Base-by-base conservation (phyloP, 2,797 vertebrate species). In the Pantherophis alleghaniensis region DNA sequence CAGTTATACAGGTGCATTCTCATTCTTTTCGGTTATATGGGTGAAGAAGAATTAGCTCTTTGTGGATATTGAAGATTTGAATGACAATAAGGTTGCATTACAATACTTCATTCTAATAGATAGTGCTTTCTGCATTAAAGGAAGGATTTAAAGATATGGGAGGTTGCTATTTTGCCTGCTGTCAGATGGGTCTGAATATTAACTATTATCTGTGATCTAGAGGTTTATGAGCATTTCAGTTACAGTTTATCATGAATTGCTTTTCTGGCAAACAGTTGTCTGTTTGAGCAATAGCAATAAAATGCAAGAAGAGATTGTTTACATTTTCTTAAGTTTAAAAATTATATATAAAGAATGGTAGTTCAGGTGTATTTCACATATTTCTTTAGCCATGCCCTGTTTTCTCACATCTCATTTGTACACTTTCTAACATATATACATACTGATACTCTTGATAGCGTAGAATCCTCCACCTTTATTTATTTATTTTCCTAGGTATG, bases 271-370 rank as follows among this genome's bases (percentile, higher is more conserved):
- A n/a, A 56, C n/a, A 83, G 87, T 55, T 61, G 14, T 22, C 26
- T 92, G 88, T 91, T 26, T 91, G 86, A 94, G 93, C 28, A 22
- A 5, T 89, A 93, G 83, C 94, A 93, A 92, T 94, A 95, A 94
- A 91, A 92, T 26, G 42, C 60, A 92, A 28, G 94, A 96, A 88
- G 57, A 94, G 91, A 69, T 91, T 55, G 86, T 24, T 0, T 91
- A 47, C 89, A 56, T 94, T 90, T 83, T 69, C 22, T 94, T 95
- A 94, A 79, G 0, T 24, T 79, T 94, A 87, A 93, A 95, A 94
- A 95, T 56, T 94, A 93, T 59, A 7, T 28, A 60, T 88, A 79
- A 88, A 22, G 42, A 74, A 88, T 87, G 42, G 32, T 26, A 93
- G 90, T 42, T 74, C 16, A 86, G 18, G 37, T n/a, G 86, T 86